These are phyloP conservation scores for Myiagra hebetior DNA, from an alignment of 2,113 vertebrate genomes.

Conservation along the genomic window DNA sequence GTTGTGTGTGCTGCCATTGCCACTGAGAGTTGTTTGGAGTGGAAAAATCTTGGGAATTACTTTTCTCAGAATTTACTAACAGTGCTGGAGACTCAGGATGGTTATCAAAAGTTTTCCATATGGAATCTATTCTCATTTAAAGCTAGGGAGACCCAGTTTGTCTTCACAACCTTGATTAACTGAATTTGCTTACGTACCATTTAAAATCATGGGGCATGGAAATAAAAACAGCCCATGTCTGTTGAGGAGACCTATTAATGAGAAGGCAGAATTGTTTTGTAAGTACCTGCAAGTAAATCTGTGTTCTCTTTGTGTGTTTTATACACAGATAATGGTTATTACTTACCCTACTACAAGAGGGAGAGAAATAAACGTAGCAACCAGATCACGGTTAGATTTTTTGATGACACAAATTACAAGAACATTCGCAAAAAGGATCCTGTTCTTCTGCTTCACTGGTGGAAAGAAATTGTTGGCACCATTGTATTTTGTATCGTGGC, in stretches of 20 bases:
- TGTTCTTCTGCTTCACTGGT: constrained; percentile 92
- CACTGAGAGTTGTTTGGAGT: background rate
- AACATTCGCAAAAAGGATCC: constrained; percentile 87
- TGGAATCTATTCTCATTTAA: background rate
- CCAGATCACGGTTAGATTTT: constrained; percentile 81
- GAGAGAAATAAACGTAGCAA: constrained; percentile 85
- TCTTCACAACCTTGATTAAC: background rate
- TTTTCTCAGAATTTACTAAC: background rate
- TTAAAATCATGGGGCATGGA: background rate
- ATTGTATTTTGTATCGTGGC: constrained; percentile 93
- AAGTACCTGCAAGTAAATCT: background rate
- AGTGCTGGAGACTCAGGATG: background rate
- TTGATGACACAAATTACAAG: constrained; percentile 62
- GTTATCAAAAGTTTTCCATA: background rate
- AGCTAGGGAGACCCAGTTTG: background rate
- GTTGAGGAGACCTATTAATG: background rate
- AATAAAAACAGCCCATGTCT: background rate
- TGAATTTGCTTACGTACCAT: background rate
- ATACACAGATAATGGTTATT: constrained; percentile 90
- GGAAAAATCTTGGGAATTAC: background rate
- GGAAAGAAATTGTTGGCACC: constrained; percentile 96
- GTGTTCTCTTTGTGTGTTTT: background rate
- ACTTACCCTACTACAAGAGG: constrained; percentile 86
- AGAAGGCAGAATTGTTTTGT: background rate
- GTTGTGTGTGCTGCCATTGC: background rate